Percentiles rank a stretch among this genome's conserved stretches.
Conservation (phyloP, 2,888 invertebrate species). For the Tipula helvola region DNA sequence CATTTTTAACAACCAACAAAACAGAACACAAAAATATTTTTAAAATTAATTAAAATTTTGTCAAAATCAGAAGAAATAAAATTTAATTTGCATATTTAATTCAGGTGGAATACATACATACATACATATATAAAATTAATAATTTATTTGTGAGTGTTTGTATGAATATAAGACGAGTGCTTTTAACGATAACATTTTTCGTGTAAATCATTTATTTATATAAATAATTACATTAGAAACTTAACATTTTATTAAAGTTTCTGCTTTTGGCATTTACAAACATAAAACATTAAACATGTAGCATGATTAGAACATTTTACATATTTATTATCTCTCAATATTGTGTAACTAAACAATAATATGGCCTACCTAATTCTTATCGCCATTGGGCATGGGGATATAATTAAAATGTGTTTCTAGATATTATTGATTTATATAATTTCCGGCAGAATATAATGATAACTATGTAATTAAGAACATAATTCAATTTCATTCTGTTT, state of each 20-base stretch:
- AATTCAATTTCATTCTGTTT: background rate
- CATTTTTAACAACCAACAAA: background rate
- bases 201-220: too few species aligned
- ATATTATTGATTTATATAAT: background rate
- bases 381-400: background rate
- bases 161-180: too few species aligned
- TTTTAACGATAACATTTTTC: too few species aligned
- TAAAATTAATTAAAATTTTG: background rate
- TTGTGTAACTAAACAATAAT: too few species aligned
- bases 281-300: too few species aligned
- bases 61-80: background rate
- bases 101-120: background rate
- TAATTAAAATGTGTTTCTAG: background rate
- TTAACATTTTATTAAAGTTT: background rate
- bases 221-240: background rate
- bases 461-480: background rate
- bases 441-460: background rate
- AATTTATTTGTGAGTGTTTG: background rate
- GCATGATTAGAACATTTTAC: too few species aligned
- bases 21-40: background rate
- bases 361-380: too few species aligned
- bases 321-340: too few species aligned
- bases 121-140: background rate
- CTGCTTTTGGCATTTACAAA: background rate
- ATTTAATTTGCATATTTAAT: background rate